These are phyloP conservation scores for Melanotaenia nigrans DNA, from an alignment of 2,797 vertebrate species.

Conservation along the genomic window DNA sequence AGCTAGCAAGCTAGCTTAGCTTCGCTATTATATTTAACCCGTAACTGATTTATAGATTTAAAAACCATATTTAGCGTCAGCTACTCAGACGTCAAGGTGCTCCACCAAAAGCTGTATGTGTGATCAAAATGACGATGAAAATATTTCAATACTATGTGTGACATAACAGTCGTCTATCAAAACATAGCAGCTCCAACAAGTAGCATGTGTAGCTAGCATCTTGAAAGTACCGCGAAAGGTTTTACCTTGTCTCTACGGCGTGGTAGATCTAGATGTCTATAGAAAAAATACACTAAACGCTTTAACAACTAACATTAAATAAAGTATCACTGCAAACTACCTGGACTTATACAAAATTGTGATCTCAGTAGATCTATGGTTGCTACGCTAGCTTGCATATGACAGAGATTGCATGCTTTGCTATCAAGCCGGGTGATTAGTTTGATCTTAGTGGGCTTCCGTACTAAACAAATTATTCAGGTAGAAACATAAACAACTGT, in stretches of 20 bases:
- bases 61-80: not conserved
- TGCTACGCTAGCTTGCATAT: conserved; percentile 69
- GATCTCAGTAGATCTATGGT: conserved; percentile 38
- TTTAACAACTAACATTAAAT: conserved; percentile 55
- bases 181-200: conserved; percentile 42
- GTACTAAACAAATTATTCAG: conserved; percentile 53
- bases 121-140: not conserved
- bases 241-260: conserved; percentile 80
- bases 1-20: conserved; percentile 67
- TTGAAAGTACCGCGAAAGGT: conserved; percentile 79
- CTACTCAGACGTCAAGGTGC: rapidly evolving
- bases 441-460: conserved; percentile 77
- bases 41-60: conserved; percentile 3
- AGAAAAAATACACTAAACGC: conserved; percentile 27
- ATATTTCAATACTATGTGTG: conserved; percentile 26
- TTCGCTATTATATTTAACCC: conserved; percentile 25
- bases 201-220: conserved; percentile 71
- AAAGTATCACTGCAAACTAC: conserved; percentile 8
- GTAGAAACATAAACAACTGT: conserved; percentile 1
- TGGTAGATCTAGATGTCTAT: conserved; percentile 63
- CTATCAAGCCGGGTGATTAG: conserved; percentile 76
- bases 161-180: conserved; percentile 44
- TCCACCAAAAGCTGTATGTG: not conserved
- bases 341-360: conserved; percentile 35
- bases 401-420: conserved; percentile 79